Evolutionary conservation across 2,113 vertebrate species (phyloP), one percentile per base, ranked within the genome.

Genomic region (Hyla sarda): DNA sequence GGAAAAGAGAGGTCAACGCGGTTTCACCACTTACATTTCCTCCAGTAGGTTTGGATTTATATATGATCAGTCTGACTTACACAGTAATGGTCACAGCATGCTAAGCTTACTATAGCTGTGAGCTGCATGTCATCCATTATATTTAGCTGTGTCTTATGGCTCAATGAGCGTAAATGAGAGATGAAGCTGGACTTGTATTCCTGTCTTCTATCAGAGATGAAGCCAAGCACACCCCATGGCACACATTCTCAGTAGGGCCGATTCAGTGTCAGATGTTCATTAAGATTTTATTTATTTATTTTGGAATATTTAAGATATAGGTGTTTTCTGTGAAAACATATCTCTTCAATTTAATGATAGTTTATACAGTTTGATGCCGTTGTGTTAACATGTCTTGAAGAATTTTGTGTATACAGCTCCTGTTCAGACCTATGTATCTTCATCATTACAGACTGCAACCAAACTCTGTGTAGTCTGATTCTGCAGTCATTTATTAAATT

Each of bases 91-190:
- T 58, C 77, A 58, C 14, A 23, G n/a, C 14, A 23, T 48, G 23
- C 12, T 74, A 16, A 16, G 5, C 50, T 10, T 25, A 34, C 2
- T 58, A 34, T 21, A 32, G 25, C 52, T 37, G 76, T 58, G 76
- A 80, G n/a, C 28, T 56, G 75, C 19, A 54, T 21, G 48, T 32
- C 77, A 80, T 32, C n/a, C 77, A 23, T 56, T 79, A 21, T 23
- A 62, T 79, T 79, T 80, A 80, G 77, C 54, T 17, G 21, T 62
- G 54, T 80, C 77, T 45, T 80, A 80, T 45, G 54, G 56, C 30
- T 79, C 77, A 80, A 13, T 62, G 77, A 79, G 56, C 54, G 16
- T 23, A 34, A 80, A 80, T 41, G 50, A 37, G 23, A 41, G 54
- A 80, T 62, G 56, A 62, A 58, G 52, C 56, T 80, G 50, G 75